Conservation (phyloP, 2,888 invertebrate genomes). For the Pantelozetes paolii region DNA sequence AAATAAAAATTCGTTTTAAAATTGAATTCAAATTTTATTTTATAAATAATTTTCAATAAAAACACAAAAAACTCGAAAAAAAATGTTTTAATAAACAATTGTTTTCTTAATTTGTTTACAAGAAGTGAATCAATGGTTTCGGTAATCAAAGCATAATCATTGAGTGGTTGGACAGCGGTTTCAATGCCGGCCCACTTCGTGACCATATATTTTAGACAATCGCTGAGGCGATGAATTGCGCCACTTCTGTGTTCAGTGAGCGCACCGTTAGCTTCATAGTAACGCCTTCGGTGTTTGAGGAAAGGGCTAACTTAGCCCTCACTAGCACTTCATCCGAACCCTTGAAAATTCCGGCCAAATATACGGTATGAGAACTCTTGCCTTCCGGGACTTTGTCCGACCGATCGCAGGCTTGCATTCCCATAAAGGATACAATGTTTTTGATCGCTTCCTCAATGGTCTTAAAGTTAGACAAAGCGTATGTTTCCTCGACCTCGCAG, state of each 20-base stretch:
- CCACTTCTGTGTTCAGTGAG: conserved; percentile 76
- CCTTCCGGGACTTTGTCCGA: conserved; percentile 77
- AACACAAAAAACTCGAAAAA: not conserved
- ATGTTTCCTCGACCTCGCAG: conserved; percentile 84
- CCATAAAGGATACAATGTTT: conserved; percentile 74
- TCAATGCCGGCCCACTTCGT: not conserved
- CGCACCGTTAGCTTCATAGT: conserved; percentile 90
- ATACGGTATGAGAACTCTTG: conserved; percentile 72
- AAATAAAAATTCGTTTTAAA: no score
- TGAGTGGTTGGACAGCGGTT: not conserved
- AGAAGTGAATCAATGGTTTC: not conserved
- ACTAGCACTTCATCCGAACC: conserved; percentile 86
- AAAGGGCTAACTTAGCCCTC: conserved; percentile 72
- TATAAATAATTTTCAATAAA: not conserved
- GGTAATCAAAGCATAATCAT: not conserved
- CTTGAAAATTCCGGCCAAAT: conserved; percentile 80
- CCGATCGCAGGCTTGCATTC: conserved; percentile 76
- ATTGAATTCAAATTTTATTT: no score
- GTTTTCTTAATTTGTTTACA: not conserved
- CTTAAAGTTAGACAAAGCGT: conserved; percentile 72
- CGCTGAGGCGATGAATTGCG: conserved; percentile 78
- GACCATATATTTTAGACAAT: conserved; percentile 57
- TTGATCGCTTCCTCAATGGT: conserved; percentile 75
- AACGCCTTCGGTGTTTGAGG: conserved; percentile 66
- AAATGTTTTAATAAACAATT: not conserved